Base-by-base conservation (phyloP, 2,797 vertebrate genomes). In the Pseudomugil tenellus region DNA sequence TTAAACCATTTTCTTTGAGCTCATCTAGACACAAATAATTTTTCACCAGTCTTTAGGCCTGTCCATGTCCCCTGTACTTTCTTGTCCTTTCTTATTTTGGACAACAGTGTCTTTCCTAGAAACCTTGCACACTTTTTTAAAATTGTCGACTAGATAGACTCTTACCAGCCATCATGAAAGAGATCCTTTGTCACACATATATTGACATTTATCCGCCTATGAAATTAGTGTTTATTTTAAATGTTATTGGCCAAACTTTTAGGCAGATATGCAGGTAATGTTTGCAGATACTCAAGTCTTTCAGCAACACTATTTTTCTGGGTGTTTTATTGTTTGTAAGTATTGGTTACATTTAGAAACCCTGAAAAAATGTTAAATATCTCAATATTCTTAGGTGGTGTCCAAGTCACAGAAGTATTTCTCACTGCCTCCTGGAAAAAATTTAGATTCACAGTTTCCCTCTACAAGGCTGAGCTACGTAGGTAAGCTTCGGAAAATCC, bases 381-480 rank as follows among this genome's bases (percentile, higher is more conserved):
- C n/a, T 23, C 41, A 51, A 76, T 79, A 67, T 32, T 56, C 25
- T 58, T 81, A 99, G 97, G 63, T 17, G n/a, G 61, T 74, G n/a
- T 55, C 92, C 63, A 89, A 79, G 89, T 83, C 91, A 80, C 79
- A 95, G 52, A 93, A 94, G 92, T 87, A 93, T 92, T 87, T 97
- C 80, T 98, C 98, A n/a, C 95, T 98, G 84, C 97, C 98, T 79
- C 92, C 94, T 85, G 96, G 96, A 54, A 91, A 96, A 71, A 96
- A 92, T 80, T 92, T 97, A 34, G 94, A 95, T 67, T 94, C 96
- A 55, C 94, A 88, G 62, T 91, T 94, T 63, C 91, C 92, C 75
- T 91, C 93, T 72, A 85, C 61, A 31, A 95, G 92, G 73, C 63
- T 49, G 39, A 90, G 87, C 74, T 88, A 87, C 39, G 70, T 79